These are phyloP conservation scores for Gnathonemus longibarbis DNA, from an alignment of 2,113 vertebrate species.

Conservation along the genomic window DNA sequence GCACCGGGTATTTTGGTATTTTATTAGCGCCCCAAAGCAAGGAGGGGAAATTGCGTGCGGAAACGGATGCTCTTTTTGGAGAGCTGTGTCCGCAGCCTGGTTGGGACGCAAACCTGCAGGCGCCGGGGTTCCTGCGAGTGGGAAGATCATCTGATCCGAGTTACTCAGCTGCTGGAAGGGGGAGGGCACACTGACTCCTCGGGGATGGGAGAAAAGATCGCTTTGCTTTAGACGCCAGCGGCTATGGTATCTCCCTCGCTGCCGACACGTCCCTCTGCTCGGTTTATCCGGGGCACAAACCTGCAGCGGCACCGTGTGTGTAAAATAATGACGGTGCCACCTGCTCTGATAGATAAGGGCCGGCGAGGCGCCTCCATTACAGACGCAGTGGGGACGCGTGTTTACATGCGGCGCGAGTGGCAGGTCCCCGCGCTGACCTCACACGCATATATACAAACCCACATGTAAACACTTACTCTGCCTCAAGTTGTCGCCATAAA, in stretches of 20 bases:
- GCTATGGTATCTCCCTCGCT: background rate
- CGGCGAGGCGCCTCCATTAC: background rate
- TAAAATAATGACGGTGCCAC: background rate
- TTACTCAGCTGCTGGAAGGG: background rate
- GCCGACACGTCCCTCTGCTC: background rate
- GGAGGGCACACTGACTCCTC: conserved; percentile 23
- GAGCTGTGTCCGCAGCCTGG: background rate
- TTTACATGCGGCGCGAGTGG: background rate
- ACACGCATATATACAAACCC: background rate
- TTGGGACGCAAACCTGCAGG: background rate
- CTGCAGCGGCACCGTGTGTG: background rate
- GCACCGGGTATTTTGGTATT: conserved; percentile 53
- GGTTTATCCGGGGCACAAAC: background rate
- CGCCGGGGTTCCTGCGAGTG: background rate
- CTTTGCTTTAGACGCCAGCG: background rate
- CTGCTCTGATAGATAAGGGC: conserved; percentile 23
- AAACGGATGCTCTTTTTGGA: conserved; percentile 31
- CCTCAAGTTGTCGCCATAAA: background rate
- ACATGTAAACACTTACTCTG: background rate
- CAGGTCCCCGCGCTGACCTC: background rate
- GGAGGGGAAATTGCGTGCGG: conserved; percentile 47
- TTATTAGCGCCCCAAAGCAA: conserved; percentile 48
- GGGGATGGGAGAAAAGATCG: background rate
- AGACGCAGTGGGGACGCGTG: background rate
- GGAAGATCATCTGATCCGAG: background rate